Evolutionary conservation across 2,797 vertebrate species (phyloP), one percentile per base, ranked within the genome.

Genomic region (Margarornis squamiger): DNA sequence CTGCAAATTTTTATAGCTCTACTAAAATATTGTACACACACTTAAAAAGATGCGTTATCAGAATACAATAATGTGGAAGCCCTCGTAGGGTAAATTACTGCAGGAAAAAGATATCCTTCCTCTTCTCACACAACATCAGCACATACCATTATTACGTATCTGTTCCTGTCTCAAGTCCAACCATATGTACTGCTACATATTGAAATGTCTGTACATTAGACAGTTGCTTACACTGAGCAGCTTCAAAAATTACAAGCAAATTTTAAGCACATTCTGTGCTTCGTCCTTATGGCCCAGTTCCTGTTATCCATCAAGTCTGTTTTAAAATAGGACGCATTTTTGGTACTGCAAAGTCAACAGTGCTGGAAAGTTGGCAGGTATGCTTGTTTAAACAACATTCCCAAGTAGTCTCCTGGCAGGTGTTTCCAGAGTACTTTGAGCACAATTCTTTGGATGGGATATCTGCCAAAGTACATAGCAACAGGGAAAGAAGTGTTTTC

Each of bases 351-450:
- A 94, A 97, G 94, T 97, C 97, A 97, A 98, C 97, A 97, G 95
- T 41, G 51, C 82, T 97, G 98, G 97, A 98, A 98, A 98, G 95
- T 98, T 98, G 98, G 98, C 98, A 97, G 95, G 96, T 97, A 97
- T 0, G 17, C 76, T 97, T 98, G 96, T 98, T 98, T 98, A 98
- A 98, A 98, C 96, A 98, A 97, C 96, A 91, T 96, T 98, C 97
- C 97, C 97, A 97, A 98, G 97, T 95, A 98, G 97, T 97, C 97
- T 98, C 95, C 97, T 98, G 98, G 98, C 98, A 98, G 97, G 98
- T 98, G 98, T 98, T 98, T 98, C 97, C 98, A 98, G 96, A 97
- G 95, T 95, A 96, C 97, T 98, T 96, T 96, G 96, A 97, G 96
- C 97, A 98, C 95, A 97, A 95, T 97, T 97, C 97, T 97, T 97